A percentile compares a stretch with the other conserved stretches of the same genome.
Conservation (phyloP, 2,888 invertebrate species). For the Chironomus riparius region DNA sequence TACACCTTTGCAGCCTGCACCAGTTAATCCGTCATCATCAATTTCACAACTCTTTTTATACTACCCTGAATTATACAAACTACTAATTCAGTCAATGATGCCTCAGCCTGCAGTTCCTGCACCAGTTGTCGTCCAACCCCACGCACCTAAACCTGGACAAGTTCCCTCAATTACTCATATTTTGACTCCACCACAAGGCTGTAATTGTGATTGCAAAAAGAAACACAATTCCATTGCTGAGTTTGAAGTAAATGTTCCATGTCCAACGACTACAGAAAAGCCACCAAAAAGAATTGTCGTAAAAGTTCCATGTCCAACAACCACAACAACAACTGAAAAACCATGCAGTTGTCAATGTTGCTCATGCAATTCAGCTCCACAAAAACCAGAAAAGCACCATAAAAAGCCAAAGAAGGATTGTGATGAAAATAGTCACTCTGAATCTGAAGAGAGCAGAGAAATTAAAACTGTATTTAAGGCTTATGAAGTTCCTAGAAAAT, state of each 20-base stretch:
- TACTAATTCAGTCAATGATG: too few species aligned
- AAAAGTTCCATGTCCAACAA: conserved; percentile 15
- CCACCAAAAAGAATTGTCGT: neutral
- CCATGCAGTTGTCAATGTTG: conserved; percentile 15
- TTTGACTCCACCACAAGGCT: neutral
- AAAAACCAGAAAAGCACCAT: neutral
- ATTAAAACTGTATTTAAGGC: neutral
- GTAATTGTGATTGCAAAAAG: neutral
- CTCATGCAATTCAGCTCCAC: neutral
- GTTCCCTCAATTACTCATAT: neutral
- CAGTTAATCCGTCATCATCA: too few species aligned
- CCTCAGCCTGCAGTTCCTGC: neutral
- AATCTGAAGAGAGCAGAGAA: neutral
- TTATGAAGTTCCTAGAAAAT: neutral
- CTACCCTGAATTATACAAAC: too few species aligned
- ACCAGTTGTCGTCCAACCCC: neutral
- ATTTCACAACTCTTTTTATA: too few species aligned
- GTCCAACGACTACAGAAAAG: conserved; percentile 6
- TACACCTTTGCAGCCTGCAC: neutral
- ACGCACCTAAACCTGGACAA: neutral
- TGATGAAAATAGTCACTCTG: neutral
- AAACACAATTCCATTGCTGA: conserved; percentile 6
- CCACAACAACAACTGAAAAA: conserved; percentile 5
- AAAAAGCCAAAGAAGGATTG: neutral
- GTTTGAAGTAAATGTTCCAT: conserved; percentile 9